Conservation (phyloP, 2,888 invertebrate genomes). For the Monochamus alternatus region DNA sequence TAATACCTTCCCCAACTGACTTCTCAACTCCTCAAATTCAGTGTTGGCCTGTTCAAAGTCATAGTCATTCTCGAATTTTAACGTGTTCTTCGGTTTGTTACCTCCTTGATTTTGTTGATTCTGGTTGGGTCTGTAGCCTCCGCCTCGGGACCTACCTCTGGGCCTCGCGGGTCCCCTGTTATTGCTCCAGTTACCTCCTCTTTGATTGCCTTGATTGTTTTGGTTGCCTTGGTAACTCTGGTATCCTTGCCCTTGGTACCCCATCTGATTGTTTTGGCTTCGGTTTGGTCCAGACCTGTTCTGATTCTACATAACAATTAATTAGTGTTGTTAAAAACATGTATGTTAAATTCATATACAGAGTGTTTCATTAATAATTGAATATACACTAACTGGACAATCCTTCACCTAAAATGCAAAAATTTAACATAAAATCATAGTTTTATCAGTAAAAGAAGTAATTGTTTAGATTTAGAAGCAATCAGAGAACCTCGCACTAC, state of each 20-base stretch:
- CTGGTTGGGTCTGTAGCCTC: constrained; percentile 50
- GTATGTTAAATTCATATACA: no score
- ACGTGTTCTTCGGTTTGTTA: constrained; percentile 75
- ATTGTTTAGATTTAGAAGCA: no score
- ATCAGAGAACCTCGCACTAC: no score
- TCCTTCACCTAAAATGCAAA: no score
- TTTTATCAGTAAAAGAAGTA: no score
- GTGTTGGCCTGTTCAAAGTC: constrained; percentile 99
- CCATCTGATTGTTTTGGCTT: constrained; percentile 42
- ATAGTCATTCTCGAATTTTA: constrained; percentile 97
- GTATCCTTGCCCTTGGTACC: constrained; percentile 60
- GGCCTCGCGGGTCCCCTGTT: constrained; percentile 57
- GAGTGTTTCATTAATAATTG: no score
- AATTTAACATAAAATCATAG: no score
- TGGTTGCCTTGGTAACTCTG: constrained; percentile 54
- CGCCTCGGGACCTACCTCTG: constrained; percentile 55
- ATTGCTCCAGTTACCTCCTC: constrained; percentile 59
- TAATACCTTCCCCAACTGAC: constrained; percentile 84
- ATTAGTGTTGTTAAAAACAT: not conserved
- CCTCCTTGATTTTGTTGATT: constrained; percentile 54
- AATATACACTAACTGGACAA: no score
- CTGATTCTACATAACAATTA: constrained; percentile 7
- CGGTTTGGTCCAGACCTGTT: constrained; percentile 27
- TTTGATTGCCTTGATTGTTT: constrained; percentile 50
- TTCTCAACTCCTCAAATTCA: constrained; percentile 93